Conservation (phyloP, 1,140 invertebrate genomes). For the Asobara japonica region DNA sequence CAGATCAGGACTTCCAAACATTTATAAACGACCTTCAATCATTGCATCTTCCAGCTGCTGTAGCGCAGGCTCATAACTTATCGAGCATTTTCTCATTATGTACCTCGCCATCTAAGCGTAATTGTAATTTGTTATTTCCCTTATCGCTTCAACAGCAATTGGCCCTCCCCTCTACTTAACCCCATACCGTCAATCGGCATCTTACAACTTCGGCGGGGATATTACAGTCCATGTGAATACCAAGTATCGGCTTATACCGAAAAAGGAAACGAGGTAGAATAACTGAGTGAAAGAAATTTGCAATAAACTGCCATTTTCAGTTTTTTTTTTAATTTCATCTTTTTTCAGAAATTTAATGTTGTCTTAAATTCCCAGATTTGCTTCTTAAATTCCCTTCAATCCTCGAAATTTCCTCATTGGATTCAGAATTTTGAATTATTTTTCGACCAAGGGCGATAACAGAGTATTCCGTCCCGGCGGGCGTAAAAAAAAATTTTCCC, state of each 20-base stretch:
- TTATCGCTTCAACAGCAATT: conserved; percentile 24
- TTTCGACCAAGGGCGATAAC: no score
- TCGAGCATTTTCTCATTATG: conserved; percentile 13
- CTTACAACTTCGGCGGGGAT: not conserved
- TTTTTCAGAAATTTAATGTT: no score
- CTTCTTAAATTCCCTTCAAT: no score
- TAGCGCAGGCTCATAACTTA: not conserved
- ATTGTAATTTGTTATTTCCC: conserved; percentile 34
- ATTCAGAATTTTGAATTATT: no score
- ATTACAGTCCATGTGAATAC: not conserved
- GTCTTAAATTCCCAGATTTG: no score
- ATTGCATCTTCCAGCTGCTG: conserved; percentile 28
- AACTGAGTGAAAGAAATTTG: not conserved
- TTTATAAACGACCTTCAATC: conserved; percentile 23
- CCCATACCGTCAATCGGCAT: not conserved
- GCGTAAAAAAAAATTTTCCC: no score
- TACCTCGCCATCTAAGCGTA: conserved; percentile 15
- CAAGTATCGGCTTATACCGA: not conserved
- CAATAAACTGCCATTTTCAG: not conserved
- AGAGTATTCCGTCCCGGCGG: no score
- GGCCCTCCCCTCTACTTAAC: not conserved
- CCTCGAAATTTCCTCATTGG: no score
- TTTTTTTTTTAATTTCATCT: no score
- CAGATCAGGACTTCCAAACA: not conserved
- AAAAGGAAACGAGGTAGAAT: not conserved